A percentile compares a stretch with the other conserved stretches of the same genome.
These are phyloP conservation scores for Uropetala carovei DNA, from an alignment of 2,888 invertebrate species.

Conservation along the genomic window DNA sequence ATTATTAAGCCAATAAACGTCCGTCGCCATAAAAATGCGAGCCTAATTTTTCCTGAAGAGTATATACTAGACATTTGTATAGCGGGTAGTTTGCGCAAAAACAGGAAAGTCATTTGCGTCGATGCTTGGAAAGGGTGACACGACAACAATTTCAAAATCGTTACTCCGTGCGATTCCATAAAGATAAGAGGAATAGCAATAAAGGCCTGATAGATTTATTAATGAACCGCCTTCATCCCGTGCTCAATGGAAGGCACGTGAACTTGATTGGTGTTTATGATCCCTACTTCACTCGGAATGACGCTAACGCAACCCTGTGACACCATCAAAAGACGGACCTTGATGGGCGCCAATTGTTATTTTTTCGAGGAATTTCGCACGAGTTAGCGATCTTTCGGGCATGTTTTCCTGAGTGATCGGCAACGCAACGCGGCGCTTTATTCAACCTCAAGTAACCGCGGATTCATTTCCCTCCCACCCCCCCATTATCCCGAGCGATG, in stretches of 20 bases:
- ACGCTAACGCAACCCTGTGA: neutral
- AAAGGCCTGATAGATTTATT: neutral
- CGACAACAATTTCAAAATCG: neutral
- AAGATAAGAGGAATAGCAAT: neutral
- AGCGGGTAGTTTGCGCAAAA: neutral
- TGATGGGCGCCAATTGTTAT: neutral
- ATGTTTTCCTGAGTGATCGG: neutral
- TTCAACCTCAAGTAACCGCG: neutral
- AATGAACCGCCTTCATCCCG: neutral
- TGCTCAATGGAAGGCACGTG: neutral
- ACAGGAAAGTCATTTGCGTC: neutral
- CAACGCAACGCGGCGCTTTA: neutral
- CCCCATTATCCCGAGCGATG: neutral
- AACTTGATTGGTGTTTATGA: slow-evolving; percentile 19
- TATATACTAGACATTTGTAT: too few species aligned
- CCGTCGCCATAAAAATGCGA: neutral
- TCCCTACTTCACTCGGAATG: neutral
- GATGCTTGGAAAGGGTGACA: neutral
- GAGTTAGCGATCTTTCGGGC: neutral
- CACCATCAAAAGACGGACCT: neutral
- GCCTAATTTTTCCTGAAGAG: neutral
- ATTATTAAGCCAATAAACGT: neutral
- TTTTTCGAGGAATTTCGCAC: slow-evolving; percentile 9
- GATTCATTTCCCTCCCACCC: neutral
- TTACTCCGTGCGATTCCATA: neutral